Conservation (phyloP, 2,113 vertebrate genomes). For the Sitta europaea region DNA sequence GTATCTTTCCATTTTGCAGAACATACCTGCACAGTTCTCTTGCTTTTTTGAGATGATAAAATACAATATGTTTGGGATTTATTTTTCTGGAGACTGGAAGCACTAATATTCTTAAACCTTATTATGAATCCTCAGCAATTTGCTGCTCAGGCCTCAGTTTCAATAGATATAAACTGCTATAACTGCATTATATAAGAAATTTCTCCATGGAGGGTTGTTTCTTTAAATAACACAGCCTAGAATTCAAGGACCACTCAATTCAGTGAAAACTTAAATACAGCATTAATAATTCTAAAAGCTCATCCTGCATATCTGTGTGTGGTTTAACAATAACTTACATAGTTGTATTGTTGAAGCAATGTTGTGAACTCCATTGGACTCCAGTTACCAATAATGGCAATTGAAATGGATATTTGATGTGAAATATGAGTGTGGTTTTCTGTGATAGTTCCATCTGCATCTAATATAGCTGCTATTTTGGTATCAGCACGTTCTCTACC, state of each 20-base stretch:
- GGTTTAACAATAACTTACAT: background rate
- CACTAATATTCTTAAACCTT: background rate
- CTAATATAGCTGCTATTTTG: background rate
- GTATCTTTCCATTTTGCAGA: background rate
- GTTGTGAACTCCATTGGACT: background rate
- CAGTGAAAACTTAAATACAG: background rate
- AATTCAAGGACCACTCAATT: background rate
- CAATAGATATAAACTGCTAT: background rate
- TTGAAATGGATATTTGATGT: background rate
- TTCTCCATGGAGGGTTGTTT: background rate
- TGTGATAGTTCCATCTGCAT: background rate
- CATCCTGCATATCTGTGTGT: background rate
- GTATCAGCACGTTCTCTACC: background rate
- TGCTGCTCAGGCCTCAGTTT: background rate
- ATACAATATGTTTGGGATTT: background rate
- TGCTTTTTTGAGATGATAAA: background rate
- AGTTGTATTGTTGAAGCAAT: background rate
- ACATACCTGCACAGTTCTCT: background rate
- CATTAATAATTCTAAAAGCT: background rate
- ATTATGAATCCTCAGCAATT: background rate
- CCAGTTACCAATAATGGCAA: background rate
- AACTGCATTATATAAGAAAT: background rate
- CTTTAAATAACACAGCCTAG: background rate
- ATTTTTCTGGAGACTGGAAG: background rate
- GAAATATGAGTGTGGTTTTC: background rate